Conservation (phyloP, 2,797 vertebrate species). For the Pseudochirops cupreus region DNA sequence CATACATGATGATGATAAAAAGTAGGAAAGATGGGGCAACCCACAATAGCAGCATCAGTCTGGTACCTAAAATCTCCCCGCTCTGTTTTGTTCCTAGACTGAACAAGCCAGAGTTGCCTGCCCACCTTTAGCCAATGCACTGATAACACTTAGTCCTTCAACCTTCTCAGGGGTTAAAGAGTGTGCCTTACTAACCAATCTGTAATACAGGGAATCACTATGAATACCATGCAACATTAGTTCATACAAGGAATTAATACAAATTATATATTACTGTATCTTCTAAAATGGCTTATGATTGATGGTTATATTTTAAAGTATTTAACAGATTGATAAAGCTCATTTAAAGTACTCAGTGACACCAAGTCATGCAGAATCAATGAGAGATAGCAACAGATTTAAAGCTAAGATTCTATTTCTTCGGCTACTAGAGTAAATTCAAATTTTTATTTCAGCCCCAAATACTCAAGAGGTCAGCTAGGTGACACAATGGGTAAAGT, state of each 20-base stretch:
- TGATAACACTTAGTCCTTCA: background rate
- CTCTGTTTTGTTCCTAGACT: too few species aligned
- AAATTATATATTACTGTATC: too few species aligned
- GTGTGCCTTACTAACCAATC: background rate
- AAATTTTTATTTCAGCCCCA: background rate
- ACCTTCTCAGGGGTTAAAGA: background rate
- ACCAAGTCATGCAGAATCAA: too few species aligned
- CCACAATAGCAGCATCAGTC: too few species aligned
- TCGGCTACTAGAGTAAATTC: background rate
- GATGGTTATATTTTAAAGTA: slow-evolving; percentile 14
- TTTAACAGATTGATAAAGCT: background rate
- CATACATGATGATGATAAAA: background rate
- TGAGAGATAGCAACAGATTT: background rate
- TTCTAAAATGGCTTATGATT: background rate
- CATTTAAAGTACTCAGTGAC: background rate
- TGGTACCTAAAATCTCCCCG: too few species aligned
- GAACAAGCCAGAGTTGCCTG: too few species aligned
- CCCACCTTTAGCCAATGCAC: too few species aligned
- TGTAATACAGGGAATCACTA: too few species aligned
- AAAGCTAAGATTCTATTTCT: background rate
- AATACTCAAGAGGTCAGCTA: too few species aligned
- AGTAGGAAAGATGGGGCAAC: background rate
- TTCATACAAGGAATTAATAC: too few species aligned
- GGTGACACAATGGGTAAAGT: too few species aligned
- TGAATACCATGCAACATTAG: too few species aligned